These are phyloP conservation scores for Gnatocerus cornutus DNA, from an alignment of 2,888 invertebrate genomes.

Conservation along the genomic window DNA sequence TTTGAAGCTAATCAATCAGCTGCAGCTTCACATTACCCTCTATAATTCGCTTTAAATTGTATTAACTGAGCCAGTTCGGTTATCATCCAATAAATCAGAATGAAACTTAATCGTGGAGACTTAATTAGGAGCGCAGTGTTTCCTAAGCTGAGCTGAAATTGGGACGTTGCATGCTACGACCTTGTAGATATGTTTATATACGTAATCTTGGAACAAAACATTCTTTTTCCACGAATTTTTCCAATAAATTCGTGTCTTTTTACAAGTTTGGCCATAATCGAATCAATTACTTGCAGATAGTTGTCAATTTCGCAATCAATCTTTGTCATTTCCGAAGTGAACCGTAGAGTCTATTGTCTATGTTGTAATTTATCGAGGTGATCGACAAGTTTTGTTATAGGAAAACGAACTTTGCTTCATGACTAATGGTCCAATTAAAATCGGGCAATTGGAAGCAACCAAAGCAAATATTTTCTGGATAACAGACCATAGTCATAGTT, in stretches of 20 bases:
- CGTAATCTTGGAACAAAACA: too few species aligned
- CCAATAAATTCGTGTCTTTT: slow-evolving; percentile 5
- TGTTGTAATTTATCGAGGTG: slow-evolving; percentile 43
- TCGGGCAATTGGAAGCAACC: slow-evolving; percentile 35
- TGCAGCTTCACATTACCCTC: slow-evolving; percentile 8
- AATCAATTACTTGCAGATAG: slow-evolving; percentile 41
- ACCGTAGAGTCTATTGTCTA: slow-evolving; percentile 42
- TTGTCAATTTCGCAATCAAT: slow-evolving; percentile 41
- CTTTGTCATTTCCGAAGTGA: slow-evolving; percentile 39
- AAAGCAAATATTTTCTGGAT: slow-evolving; percentile 44
- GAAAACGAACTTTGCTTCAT: slow-evolving; percentile 46
- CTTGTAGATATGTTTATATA: background rate
- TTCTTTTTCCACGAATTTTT: too few species aligned
- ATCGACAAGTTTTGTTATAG: slow-evolving; percentile 45
- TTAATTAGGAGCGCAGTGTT: slow-evolving; percentile 10
- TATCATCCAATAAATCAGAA: slow-evolving; percentile 12
- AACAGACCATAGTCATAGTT: slow-evolving; percentile 30
- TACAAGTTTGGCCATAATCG: slow-evolving; percentile 26
- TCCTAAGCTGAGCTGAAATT: background rate
- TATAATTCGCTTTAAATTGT: slow-evolving; percentile 10
- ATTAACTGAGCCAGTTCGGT: slow-evolving; percentile 8
- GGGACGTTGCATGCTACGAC: slow-evolving; percentile 2
- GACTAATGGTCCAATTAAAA: slow-evolving; percentile 47
- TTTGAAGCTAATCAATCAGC: slow-evolving; percentile 15
- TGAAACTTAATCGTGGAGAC: slow-evolving; percentile 12